Evolutionary conservation across 2,888 invertebrate species (phyloP), one percentile per base, ranked within the genome.

Genomic region (Trichopria drosophilae): DNA sequence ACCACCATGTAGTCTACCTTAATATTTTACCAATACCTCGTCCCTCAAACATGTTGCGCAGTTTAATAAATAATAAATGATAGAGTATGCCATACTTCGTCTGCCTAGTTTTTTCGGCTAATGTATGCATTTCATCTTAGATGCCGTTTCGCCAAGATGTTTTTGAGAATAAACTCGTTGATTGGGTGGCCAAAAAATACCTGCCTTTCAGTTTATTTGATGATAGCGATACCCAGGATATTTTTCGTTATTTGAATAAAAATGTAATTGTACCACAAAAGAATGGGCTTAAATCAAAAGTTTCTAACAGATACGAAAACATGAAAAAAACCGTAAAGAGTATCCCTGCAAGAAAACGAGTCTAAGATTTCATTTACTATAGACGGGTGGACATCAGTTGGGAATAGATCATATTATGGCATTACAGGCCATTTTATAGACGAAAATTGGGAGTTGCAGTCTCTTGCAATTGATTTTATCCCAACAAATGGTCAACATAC

Each of bases 391-490:
- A 24, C 24, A n/a, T 24, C 15, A 10, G 12, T 24, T 4, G 12
- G 16, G 1, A 39, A 23, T 24, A 39, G 26, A 39, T 16, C 24
- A 6, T 24, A 39, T 13, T 24, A n/a, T 7, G 16, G 39, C 7
- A 39, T 39, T 12, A 24, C 24, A n/a, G 24, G 39, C 6, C 39
- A 39, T 24, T 24, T 39, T 39, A 16, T 24, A 3, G n/a, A n/a
- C n/a, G n/a, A n/a, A n/a, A n/a, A n/a, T n/a, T n/a, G n/a, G n/a
- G n/a, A n/a, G n/a, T n/a, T 39, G 23, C 39, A 39, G 15, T 39
- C 39, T n/a, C 7, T 24, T 16, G 16, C 16, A 3, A 39, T 24
- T 10, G 39, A 39, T 24, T 15, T 24, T 3, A 6, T 39, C 12
- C 24, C 24, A 9, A 19, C n/a, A n/a, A 10, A 39, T 24, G 39